Evolutionary conservation across 2,888 invertebrate species (phyloP).

Genomic region (Brachyptera risi): DNA sequence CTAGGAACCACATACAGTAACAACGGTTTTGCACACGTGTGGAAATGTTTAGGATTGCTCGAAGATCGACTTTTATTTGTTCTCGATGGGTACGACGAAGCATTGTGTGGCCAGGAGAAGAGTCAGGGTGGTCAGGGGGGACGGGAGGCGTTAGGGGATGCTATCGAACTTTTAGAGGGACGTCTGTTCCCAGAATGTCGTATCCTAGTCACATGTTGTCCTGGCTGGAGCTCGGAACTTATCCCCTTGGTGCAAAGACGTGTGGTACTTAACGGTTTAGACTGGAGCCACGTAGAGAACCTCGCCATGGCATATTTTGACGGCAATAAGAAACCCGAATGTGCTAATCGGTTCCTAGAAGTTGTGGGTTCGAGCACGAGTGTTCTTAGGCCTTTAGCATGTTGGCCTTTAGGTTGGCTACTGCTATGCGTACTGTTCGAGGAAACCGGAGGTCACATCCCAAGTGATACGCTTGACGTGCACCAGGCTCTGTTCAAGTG

Average conservation of each 20-base stretch:
- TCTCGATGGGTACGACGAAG: slow-evolving; percentile 52
- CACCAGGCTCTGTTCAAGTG: slow-evolving; percentile 47
- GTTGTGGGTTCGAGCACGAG: slow-evolving; percentile 36
- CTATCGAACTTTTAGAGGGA: slow-evolving; percentile 51
- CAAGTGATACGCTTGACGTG: slow-evolving; percentile 45
- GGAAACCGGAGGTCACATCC: slow-evolving; percentile 44
- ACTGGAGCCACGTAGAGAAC: slow-evolving; percentile 49
- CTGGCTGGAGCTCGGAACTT: slow-evolving; percentile 43
- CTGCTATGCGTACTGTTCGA: slow-evolving; percentile 52
- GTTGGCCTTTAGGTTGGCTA: slow-evolving; percentile 52
- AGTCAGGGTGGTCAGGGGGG: slow-evolving; percentile 40
- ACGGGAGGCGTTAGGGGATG: slow-evolving; percentile 47
- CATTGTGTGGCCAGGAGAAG: slow-evolving; percentile 37
- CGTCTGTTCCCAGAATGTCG: slow-evolving; percentile 52
- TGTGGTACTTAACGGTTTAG: slow-evolving; percentile 48
- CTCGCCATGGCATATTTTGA: slow-evolving; percentile 48
- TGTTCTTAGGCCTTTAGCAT: slow-evolving; percentile 46
- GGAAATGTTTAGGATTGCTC: slow-evolving; percentile 40
- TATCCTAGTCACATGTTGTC: slow-evolving; percentile 50
- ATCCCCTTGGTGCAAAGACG: slow-evolving; percentile 49
- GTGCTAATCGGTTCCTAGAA: slow-evolving; percentile 31
- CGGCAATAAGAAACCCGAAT: slow-evolving; percentile 34
- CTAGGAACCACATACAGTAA: slow-evolving; percentile 28
- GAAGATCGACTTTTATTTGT: slow-evolving; percentile 51
- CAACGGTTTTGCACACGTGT: slow-evolving; percentile 34